These are phyloP conservation scores for Rafetus swinhoei DNA, from an alignment of 2,113 vertebrate genomes.

Conservation along the genomic window DNA sequence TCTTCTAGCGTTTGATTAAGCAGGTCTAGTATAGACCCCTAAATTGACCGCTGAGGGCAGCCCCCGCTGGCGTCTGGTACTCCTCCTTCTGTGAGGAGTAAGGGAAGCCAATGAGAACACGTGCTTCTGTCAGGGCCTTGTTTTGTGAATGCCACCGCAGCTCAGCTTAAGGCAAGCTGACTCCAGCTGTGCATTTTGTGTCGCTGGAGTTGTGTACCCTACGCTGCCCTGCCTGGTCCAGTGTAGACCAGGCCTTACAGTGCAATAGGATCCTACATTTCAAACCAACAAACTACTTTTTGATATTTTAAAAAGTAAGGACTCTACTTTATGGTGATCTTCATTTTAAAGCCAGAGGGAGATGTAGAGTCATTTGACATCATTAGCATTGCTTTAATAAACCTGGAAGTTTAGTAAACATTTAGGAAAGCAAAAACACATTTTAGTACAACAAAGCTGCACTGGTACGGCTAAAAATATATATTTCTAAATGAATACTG, in stretches of 20 bases:
- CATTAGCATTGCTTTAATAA: slow-evolving; percentile 68
- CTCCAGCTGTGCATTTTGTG: too few relatives aligned
- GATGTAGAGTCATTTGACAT: slow-evolving; percentile 57
- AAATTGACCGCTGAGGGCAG: too few relatives aligned
- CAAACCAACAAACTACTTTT: not conserved
- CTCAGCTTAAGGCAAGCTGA: too few relatives aligned
- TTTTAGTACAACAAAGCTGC: slow-evolving; percentile 34
- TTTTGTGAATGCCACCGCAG: too few relatives aligned
- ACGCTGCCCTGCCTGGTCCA: too few relatives aligned
- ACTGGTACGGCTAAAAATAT: slow-evolving; percentile 63
- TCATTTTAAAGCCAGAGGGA: slow-evolving; percentile 17
- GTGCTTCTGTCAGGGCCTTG: too few relatives aligned
- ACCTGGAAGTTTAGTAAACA: slow-evolving; percentile 63
- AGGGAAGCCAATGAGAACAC: too few relatives aligned
- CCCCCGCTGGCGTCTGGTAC: too few relatives aligned
- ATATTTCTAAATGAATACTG: slow-evolving; percentile 54
- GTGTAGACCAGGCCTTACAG: not conserved
- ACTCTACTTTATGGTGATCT: not conserved
- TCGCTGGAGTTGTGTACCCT: too few relatives aligned
- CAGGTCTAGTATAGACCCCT: too few relatives aligned
- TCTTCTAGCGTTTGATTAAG: too few relatives aligned
- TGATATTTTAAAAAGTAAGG: slow-evolving; percentile 22
- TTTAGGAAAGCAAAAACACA: slow-evolving; percentile 43
- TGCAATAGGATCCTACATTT: not conserved
- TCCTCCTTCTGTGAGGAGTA: too few relatives aligned